Evolutionary conservation across 1,140 invertebrate species (phyloP), one percentile per base, ranked within the genome.

Genomic region (Calephelis nemesis): DNA sequence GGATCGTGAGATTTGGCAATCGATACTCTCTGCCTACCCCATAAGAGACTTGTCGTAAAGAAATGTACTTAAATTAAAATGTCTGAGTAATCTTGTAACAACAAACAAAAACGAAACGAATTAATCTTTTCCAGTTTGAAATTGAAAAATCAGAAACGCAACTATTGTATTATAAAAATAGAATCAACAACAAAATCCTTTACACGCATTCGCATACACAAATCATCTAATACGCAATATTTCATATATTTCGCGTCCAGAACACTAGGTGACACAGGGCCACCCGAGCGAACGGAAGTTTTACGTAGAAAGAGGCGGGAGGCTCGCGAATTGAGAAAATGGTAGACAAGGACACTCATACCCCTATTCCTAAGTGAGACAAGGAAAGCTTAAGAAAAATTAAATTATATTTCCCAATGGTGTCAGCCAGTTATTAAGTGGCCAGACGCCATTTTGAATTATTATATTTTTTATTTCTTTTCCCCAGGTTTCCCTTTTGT

Each of bases 351-450:
- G 83, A 85, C 58, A 74, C 48, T 68, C 64, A 54, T 71, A 77
- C 63, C 13, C 62, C 64, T 63, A 58, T 50, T 48, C 54, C 45
- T 19, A 67, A 47, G 78, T 66, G 69, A 68, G 74, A 91, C 71
- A 70, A 72, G 76, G 83, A 88, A 68, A 66, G 81, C 67, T 64
- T 75, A 69, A 90, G 86, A 92, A 89, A 92, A 91, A 92, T 92
- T 92, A 92, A 92, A 92, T 92, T 92, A 92, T 92, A 92, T 92
- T 91, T 92, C 90, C 89, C 90, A 89, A 90, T 91, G 91, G 90
- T 92, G 91, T 92, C 91, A 92, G 91, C 86, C 89, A 89, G 91
- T 92, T 92, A 92, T 92, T 92, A 92, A 92, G 90, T 92, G 89
- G 87, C 90, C 88, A 90, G 90, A 85, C 88, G 90, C 91, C 89